Evolutionary conservation across 1,140 invertebrate species (phyloP).

Genomic region (Leptinotarsa undecemlineata): DNA sequence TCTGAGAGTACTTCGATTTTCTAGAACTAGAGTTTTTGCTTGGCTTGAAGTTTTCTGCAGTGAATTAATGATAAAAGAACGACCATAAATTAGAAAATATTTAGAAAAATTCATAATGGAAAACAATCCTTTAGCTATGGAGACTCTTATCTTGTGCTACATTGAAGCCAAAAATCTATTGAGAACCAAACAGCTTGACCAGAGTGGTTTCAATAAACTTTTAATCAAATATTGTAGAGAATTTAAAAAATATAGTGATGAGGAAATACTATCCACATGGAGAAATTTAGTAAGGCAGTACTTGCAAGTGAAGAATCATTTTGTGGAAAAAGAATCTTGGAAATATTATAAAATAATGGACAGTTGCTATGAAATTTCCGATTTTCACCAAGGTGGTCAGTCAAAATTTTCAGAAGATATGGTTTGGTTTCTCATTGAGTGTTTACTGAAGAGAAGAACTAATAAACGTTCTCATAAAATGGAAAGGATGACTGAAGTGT

Average conservation of each 20-base stretch:
- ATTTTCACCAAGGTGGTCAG: slow-evolving; percentile 4
- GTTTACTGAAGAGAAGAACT: not conserved
- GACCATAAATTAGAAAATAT: no score
- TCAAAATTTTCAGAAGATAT: slow-evolving; percentile 15
- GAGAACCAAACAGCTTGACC: slow-evolving; percentile 9
- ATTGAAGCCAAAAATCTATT: slow-evolving; percentile 9
- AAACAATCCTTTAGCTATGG: slow-evolving; percentile 11
- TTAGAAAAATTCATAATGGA: not conserved
- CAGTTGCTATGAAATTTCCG: slow-evolving; percentile 14
- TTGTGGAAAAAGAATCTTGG: slow-evolving; percentile 12
- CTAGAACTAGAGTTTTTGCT: no score
- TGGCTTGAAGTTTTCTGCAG: no score
- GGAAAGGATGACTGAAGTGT: not conserved
- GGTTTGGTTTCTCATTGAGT: slow-evolving; percentile 17
- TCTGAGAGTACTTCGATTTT: no score
- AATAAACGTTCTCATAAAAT: slow-evolving; percentile 4
- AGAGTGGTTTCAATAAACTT: slow-evolving; percentile 9
- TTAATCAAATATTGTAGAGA: not conserved
- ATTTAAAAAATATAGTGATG: not conserved
- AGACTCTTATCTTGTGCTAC: slow-evolving; percentile 12
- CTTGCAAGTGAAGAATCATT: not conserved
- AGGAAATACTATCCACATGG: slow-evolving; percentile 6
- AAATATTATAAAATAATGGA: slow-evolving; percentile 17
- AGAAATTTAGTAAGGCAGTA: slow-evolving; percentile 9
- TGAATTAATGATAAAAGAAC: no score